Conservation (phyloP, 2,113 vertebrate genomes). For the Caracal caracal region DNA sequence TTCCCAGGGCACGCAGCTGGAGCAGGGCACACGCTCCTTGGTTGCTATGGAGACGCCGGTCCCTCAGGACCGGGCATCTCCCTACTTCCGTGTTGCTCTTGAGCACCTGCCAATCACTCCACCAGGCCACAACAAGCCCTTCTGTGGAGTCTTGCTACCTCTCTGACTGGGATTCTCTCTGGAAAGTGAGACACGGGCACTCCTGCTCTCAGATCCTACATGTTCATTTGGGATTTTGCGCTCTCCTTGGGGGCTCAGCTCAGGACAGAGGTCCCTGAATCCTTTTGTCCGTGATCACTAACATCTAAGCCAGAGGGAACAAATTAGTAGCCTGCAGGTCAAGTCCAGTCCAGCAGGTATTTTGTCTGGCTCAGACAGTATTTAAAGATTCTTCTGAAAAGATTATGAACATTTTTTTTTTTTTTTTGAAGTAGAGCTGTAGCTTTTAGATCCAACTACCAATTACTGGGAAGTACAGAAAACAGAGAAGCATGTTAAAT, state of each 20-base stretch:
- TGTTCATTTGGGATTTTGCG: background rate
- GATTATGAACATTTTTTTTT: slow-evolving; percentile 12
- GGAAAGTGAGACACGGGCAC: background rate
- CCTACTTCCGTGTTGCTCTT: background rate
- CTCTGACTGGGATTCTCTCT: background rate
- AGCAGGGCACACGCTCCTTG: background rate
- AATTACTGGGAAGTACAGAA: slow-evolving; percentile 3
- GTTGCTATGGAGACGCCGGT: background rate
- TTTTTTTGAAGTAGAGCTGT: background rate
- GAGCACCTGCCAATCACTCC: background rate
- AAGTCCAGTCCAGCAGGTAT: background rate
- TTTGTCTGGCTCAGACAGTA: slow-evolving; percentile 3
- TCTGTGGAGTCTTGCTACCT: background rate
- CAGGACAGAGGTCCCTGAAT: background rate
- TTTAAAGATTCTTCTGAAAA: slow-evolving; percentile 60
- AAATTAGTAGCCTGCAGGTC: background rate
- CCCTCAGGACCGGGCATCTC: background rate
- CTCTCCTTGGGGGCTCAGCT: background rate
- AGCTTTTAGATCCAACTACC: slow-evolving; percentile 19
- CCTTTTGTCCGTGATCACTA: background rate
- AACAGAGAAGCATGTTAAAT: background rate
- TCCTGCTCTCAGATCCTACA: background rate
- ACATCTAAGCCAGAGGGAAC: background rate
- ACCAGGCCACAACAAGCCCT: background rate
- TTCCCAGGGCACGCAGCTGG: accelerated